Percentiles rank a stretch among this genome's conserved stretches.
phyloP scores from a whole-genome alignment of 2,797 vertebrate genomes.

The Brachyalestes nurse region DNA sequence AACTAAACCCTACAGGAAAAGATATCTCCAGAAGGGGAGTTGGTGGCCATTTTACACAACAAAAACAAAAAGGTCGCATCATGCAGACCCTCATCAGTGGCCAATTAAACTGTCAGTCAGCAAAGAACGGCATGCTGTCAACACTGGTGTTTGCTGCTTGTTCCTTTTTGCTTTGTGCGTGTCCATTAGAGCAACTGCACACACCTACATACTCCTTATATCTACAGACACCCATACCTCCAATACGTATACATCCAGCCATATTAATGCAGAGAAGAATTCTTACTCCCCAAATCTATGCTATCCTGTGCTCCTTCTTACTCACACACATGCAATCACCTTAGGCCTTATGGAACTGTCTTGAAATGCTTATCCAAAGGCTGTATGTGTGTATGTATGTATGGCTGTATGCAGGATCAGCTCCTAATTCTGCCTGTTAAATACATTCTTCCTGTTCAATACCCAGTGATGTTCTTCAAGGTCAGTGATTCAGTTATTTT shows the following conservation, averaged over 20 bases:
- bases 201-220: neutral
- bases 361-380: neutral
- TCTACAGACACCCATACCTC: neutral
- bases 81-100: too few relatives aligned
- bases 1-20: too few relatives aligned
- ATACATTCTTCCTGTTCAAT: too few relatives aligned
- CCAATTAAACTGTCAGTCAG: too few relatives aligned
- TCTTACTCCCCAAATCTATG: neutral
- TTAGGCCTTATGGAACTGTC: neutral
- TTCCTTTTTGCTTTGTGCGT: neutral
- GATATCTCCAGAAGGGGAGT: too few relatives aligned
- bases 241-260: neutral
- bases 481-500: too few relatives aligned
- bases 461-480: too few relatives aligned
- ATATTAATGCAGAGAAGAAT: neutral
- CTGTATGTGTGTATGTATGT: neutral
- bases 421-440: neutral
- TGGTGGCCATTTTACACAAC: neutral
- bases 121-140: neutral
- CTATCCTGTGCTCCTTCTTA: neutral
- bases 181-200: neutral
- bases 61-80: neutral
- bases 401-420: neutral
- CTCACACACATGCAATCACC: neutral
- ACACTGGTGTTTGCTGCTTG: too few relatives aligned